A percentile compares a stretch with the other conserved stretches of the same genome.
Conservation (phyloP, 2,888 invertebrate species). For the Sinohyriopsis cumingii region DNA sequence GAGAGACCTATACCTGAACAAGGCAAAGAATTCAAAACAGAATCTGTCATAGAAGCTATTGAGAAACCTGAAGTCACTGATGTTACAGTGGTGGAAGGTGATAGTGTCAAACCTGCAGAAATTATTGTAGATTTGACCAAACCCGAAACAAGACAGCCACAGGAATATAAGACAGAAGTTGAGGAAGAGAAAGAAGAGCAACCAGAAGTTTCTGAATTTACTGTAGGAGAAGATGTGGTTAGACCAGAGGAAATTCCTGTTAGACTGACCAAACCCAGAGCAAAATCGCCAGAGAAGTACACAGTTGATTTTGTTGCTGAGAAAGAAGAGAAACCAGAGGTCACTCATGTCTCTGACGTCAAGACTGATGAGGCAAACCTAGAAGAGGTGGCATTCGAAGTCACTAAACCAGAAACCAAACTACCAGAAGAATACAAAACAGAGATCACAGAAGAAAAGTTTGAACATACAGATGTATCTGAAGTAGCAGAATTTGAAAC, state of each 20-base stretch:
- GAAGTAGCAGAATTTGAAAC: conserved; percentile 25
- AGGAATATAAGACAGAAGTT: conserved; percentile 3
- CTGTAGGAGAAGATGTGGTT: conserved; percentile 20
- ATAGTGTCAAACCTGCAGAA: conserved; percentile 25
- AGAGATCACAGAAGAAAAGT: conserved; percentile 15
- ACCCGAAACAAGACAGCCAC: conserved; percentile 13
- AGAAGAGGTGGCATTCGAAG: conserved; percentile 18
- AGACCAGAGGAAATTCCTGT: conserved; percentile 24
- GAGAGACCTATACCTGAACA: conserved; percentile 21
- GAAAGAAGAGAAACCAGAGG: conserved; percentile 14
- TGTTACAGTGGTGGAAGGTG: conserved; percentile 27
- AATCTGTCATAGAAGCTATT: conserved; percentile 24
- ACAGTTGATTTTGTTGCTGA: conserved; percentile 8
- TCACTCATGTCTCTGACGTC: neutral
- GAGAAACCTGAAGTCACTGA: conserved; percentile 38
- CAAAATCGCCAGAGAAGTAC: conserved; percentile 5
- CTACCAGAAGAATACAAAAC: conserved; percentile 17
- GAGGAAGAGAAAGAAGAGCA: conserved; percentile 10
- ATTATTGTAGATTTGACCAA: conserved; percentile 27
- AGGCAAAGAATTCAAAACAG: conserved; percentile 32
- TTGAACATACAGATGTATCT: conserved; percentile 14
- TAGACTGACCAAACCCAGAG: conserved; percentile 25
- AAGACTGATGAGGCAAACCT: conserved; percentile 20
- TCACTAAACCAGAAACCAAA: conserved; percentile 18
- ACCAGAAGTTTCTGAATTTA: conserved; percentile 10